Percentiles rank a stretch among this genome's conserved stretches.
Evolutionary conservation across 1,140 invertebrate genomes (phyloP).

Genomic region (Dendroctonus valens): DNA sequence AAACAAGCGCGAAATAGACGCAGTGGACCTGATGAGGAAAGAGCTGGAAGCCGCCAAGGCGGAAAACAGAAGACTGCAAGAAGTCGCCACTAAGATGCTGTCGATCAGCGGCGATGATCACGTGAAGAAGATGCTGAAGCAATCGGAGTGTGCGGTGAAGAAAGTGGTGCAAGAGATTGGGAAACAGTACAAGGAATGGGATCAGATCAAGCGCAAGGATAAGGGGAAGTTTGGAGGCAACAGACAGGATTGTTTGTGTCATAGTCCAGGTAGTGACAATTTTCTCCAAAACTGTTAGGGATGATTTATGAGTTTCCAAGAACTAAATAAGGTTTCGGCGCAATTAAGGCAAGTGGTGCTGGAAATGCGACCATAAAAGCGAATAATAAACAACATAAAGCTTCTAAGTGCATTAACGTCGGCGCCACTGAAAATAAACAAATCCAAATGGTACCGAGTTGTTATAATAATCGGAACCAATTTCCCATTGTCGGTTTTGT

Average conservation of each 20-base stretch:
- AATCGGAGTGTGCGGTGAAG: conserved; percentile 40
- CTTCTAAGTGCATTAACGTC: too few relatives aligned
- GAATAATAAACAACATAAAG: too few relatives aligned
- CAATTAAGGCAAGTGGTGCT: too few relatives aligned
- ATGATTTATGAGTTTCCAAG: too few relatives aligned
- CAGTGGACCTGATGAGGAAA: conserved; percentile 32
- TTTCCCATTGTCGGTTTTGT: too few relatives aligned
- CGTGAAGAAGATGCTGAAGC: conserved; percentile 38
- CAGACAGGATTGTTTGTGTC: conserved; percentile 5
- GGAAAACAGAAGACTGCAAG: conserved; percentile 39
- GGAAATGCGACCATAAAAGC: too few relatives aligned
- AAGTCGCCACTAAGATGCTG: conserved; percentile 38
- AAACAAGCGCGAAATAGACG: conserved; percentile 23
- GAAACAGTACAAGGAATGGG: conserved; percentile 39
- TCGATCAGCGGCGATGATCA: conserved; percentile 38
- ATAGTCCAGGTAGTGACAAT: background rate
- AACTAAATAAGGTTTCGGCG: too few relatives aligned
- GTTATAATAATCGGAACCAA: too few relatives aligned
- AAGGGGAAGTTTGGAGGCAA: conserved; percentile 7
- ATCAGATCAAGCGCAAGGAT: conserved; percentile 20
- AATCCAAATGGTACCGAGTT: too few relatives aligned
- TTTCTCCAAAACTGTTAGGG: too few relatives aligned
- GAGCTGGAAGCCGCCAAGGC: conserved; percentile 33
- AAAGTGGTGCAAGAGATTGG: conserved; percentile 38
- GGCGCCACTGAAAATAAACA: too few relatives aligned